Evolutionary conservation across 2,888 invertebrate species (phyloP), one percentile per base, ranked within the genome.

Genomic region (Timema cristinae): DNA sequence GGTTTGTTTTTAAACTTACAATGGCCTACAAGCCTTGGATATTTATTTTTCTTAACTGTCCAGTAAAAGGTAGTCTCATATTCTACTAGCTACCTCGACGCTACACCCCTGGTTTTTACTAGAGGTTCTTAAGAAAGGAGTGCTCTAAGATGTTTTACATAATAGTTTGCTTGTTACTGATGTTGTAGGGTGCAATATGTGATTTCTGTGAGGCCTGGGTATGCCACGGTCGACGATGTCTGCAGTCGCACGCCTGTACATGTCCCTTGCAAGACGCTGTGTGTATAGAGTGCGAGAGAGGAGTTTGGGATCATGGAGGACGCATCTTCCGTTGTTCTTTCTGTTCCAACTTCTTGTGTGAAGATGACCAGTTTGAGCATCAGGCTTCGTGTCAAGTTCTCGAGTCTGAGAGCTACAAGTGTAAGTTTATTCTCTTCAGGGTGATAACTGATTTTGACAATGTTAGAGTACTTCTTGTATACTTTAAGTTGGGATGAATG

Each of bases 191-290:
- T 66, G 98, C 97, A 0, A 93, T 98, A 78, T 98, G 98, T 82
- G 98, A 98, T 84, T 95, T 91, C 83, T 98, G 98, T 80, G 98
- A 98, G 85, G 97, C 97, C 0, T 98, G 97, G 95, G 90, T 98
- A 59, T 98, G 98, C 78, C 98, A 98, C 80, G 95, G 96, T 0
- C 88, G 94, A 76, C 94, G 95, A 82, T 98, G 98, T 79, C 86
- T 98, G 50, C 92, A 91, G 59, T 84, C 89, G 0, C 98, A 98
- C 81, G 95, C 97, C 0, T 98, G 98, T 82, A 89, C 89, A 0
- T 98, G 98, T 80, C 94, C 97, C 0, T 84, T 98, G 68, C 88
- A 87, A 80, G 95, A 96, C 77, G 96, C 97, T 0, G 86, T 89
- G 54, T 98, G 98, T 79, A 85, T 91, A 66, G 97, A 98, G 84